Evolutionary conservation across 2,888 invertebrate species (phyloP).

Genomic region (Leptothorax acervorum): DNA sequence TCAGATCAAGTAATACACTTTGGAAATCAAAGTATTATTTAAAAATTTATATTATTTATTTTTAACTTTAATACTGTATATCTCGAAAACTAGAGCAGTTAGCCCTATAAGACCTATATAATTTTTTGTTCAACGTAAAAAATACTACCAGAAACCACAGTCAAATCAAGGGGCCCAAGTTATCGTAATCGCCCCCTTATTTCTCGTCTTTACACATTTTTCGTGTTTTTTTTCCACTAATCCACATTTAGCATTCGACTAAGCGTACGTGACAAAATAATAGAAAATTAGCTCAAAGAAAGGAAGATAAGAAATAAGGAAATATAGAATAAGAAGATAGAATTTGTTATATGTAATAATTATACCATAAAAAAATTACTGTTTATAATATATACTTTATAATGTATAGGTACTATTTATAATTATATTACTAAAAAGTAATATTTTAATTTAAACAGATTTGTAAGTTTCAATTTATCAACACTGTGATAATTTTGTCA

Average conservation of each 20-base stretch:
- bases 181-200: background rate
- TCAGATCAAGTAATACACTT: no score
- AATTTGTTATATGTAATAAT: background rate
- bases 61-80: no score
- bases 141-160: no score
- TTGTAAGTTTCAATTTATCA: background rate
- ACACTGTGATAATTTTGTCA: background rate
- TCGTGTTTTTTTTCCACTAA: background rate
- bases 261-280: background rate
- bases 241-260: background rate
- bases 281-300: background rate
- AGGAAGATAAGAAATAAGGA: background rate
- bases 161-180: no score
- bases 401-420: no score
- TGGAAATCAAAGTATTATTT: no score
- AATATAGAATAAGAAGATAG: background rate
- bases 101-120: no score
- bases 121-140: no score
- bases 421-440: background rate
- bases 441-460: constrained; percentile 8
- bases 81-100: no score
- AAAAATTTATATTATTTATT: no score
- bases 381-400: no score
- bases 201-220: background rate
- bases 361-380: background rate